phyloP scores from a whole-genome alignment of 1,140 invertebrate species.

The Zaprionus inermis region DNA sequence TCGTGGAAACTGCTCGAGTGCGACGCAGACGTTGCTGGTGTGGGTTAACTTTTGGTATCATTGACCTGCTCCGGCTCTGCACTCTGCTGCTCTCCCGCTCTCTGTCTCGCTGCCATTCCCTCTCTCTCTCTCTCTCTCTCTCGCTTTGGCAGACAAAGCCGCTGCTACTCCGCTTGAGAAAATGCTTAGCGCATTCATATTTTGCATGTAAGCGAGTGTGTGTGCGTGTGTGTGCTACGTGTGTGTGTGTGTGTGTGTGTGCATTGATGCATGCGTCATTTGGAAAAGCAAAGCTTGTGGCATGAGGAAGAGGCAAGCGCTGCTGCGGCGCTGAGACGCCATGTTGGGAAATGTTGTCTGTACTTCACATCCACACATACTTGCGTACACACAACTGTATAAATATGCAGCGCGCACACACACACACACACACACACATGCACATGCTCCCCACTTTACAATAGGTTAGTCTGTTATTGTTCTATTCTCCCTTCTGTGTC shows the following conservation, averaged over 20 bases:
- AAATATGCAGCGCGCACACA: constrained; percentile 27
- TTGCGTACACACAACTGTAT: constrained; percentile 46
- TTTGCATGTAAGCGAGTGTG: constrained; percentile 1
- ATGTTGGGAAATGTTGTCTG: constrained; percentile 72
- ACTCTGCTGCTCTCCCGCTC: constrained; percentile 10
- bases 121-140: no score
- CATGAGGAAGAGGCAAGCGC: constrained; percentile 40
- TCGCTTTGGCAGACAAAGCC: constrained; percentile 35
- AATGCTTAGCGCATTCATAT: neutral
- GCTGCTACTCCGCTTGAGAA: constrained; percentile 11
- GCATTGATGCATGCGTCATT: constrained; percentile 32
- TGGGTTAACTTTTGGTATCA: constrained; percentile 82
- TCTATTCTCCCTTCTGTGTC: constrained; percentile 38
- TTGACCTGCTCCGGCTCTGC: constrained; percentile 67
- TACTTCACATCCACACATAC: constrained; percentile 38
- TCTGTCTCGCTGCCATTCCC: neutral
- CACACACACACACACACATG: constrained; percentile 2
- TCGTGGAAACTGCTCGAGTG: constrained; percentile 79
- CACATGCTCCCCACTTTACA: constrained; percentile 70
- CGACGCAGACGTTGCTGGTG: constrained; percentile 66
- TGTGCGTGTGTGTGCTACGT: constrained; percentile 19
- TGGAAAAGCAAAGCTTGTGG: constrained; percentile 10
- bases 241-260: constrained; percentile 1
- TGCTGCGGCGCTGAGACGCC: constrained; percentile 55
- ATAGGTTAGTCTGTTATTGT: constrained; percentile 83